Evolutionary conservation across 2,888 invertebrate genomes (phyloP).

Genomic region (Epinotia brunnichana): DNA sequence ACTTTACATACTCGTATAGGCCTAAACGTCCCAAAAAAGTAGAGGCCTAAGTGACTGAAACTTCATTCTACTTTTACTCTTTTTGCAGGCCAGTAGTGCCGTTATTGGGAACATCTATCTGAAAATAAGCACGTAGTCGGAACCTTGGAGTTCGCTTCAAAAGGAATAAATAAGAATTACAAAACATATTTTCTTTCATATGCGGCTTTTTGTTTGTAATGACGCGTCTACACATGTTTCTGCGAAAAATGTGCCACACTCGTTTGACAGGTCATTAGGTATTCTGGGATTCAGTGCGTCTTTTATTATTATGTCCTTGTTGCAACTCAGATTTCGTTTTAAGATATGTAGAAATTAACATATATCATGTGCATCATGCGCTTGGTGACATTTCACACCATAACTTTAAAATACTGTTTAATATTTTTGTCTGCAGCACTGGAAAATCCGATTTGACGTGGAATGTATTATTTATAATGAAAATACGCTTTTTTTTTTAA

Average conservation of each 20-base stretch:
- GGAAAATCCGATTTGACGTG: neutral
- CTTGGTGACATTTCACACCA: neutral
- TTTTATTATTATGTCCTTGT: neutral
- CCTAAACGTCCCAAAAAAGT: neutral
- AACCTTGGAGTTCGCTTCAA: slow-evolving; percentile 30
- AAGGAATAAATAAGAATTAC: slow-evolving; percentile 41
- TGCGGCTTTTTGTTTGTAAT: slow-evolving; percentile 20
- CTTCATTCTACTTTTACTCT: slow-evolving; percentile 11
- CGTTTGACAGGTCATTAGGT: slow-evolving; percentile 35
- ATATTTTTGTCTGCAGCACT: neutral
- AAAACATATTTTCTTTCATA: slow-evolving; percentile 28
- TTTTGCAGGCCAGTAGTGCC: neutral
- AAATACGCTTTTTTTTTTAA: too few relatives aligned
- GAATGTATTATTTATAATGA: neutral
- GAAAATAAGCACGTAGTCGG: slow-evolving; percentile 27
- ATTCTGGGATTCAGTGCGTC: neutral
- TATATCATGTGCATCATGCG: too few relatives aligned
- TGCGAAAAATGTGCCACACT: slow-evolving; percentile 17
- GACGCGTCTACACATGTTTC: slow-evolving; percentile 24
- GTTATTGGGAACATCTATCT: slow-evolving; percentile 38
- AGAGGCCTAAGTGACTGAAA: neutral
- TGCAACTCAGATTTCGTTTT: too few relatives aligned
- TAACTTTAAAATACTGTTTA: neutral
- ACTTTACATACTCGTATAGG: slow-evolving; percentile 2
- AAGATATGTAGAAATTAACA: too few relatives aligned